Evolutionary conservation across 2,797 vertebrate species (phyloP), one percentile per base, ranked within the genome.

Genomic region (Merluccius polli): DNA sequence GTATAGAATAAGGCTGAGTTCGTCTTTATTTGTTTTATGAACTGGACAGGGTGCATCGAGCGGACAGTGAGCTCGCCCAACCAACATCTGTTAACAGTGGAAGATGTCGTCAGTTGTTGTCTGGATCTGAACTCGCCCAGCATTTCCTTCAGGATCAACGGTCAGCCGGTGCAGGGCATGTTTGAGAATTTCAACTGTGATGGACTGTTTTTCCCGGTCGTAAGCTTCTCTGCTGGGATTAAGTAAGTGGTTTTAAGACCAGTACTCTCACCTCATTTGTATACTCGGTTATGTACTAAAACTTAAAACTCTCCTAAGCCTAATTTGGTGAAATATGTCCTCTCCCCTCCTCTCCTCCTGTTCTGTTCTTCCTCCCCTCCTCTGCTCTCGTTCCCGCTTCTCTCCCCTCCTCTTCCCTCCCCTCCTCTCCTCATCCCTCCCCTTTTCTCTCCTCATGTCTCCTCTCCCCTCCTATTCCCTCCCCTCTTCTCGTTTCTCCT

Each of bases 111-210:
- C 83, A 98, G 97, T 91, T 98, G 97, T 90, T 98, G 97, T 83
- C 92, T 98, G 87, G 97, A 98, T 76, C 93, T 98, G 68, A 97
- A 95, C 2, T 95, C 95, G 29, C 97, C 97, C n/a, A 98, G 97
- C 76, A 97, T 98, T 89, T 98, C 97, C 15, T 98, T 98, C 89
- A 94, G 97, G 79, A 98, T 98, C 89, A 98, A 98, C 0, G 97
- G 97, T 1, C 97, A 98, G 73, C 97, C 97, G 0, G 97, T 98
- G 69, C 97, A 98, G 93, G 97, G 97, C 76, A 98, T 98, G 97
- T 98, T 98, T 79, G 97, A 98, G 92, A 98, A 98, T 92, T 98
- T 98, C 93, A 98, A 97, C 91, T 94, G 94, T 0, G 96, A 98
- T 15, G 95, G 97, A 11, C 96, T 98, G 82, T 98, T 98, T 91